Base-by-base conservation (phyloP, 1,140 invertebrate species). In the Batillaria attramentaria region DNA sequence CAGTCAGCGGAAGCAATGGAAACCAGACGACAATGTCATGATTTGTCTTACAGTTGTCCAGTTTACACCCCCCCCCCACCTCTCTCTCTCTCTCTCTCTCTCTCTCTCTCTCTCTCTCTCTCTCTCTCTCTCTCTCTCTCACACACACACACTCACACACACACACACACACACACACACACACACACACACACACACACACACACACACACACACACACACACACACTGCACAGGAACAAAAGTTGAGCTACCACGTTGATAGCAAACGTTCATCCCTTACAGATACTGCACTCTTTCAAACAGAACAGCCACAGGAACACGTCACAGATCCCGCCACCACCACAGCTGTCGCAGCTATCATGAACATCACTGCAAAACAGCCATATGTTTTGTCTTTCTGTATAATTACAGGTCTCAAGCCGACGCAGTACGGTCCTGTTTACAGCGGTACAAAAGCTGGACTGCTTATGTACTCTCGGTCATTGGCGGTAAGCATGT, bases 361-460 rank as follows among this genome's bases (percentile, higher is more conserved):
- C 13, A 50, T 24, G 46, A 13, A 13, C 24, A 13, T 50, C 13
- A 50, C 13, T 50, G 46, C 24, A 24, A 13, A 24, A 50, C 13
- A 50, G 24, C 13, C 46, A 24, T 50, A 50, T 13, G 13, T 24
- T 13, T 50, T 50, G 13, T 50, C 46, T 41, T 35, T 5, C 16
- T 37, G 5, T 69, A 18, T 20, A 5, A 5, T 16, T 72, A n/a
- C 78, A 86, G 85, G 80, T 73, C 69, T 87, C 31, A 81, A 73
- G 18, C 80, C 82, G 8, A 80, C 84, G 41, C 83, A 84, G 5
- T 77, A 81, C 41, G 80, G 79, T 8, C 83, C 85, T 0, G 79
- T 84, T 1, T 87, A 87, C 80, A 72, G 65, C 33, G 85, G 81
- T 2, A 81, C 83, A 4, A 87, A 87, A 70, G 46, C 72, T 37